These are phyloP conservation scores for Calameuta filiformis DNA, from an alignment of 2,888 invertebrate genomes.

Conservation along the genomic window DNA sequence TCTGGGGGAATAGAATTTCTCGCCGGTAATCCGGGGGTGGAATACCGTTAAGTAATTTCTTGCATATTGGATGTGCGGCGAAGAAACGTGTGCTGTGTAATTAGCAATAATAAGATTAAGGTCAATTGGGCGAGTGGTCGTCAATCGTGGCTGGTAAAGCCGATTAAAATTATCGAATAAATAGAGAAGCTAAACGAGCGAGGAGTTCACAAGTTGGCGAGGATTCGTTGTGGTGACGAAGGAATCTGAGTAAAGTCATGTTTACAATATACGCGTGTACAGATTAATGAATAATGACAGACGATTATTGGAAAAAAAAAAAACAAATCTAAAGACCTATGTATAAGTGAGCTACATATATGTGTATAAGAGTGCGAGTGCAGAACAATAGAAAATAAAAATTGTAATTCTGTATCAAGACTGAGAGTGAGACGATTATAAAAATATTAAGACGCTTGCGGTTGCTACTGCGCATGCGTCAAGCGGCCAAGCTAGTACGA, in stretches of 20 bases:
- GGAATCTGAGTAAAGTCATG: background rate
- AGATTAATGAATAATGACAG: background rate
- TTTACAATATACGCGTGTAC: background rate
- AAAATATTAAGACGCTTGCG: background rate
- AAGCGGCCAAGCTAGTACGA: background rate
- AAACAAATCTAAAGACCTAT: background rate
- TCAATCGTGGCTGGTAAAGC: constrained; percentile 27
- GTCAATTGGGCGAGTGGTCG: constrained; percentile 31
- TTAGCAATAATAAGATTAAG: constrained; percentile 41
- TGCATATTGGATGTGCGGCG: background rate
- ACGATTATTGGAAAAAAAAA: background rate
- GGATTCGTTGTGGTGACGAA: background rate
- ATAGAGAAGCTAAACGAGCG: constrained; percentile 24
- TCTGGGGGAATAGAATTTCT: background rate
- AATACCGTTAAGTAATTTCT: background rate
- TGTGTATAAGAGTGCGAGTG: background rate
- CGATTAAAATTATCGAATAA: constrained; percentile 40
- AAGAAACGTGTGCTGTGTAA: constrained; percentile 22
- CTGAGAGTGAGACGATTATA: background rate
- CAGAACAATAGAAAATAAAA: background rate
- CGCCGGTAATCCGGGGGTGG: background rate
- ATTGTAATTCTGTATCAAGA: background rate
- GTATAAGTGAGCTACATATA: background rate
- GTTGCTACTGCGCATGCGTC: background rate
- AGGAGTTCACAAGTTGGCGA: background rate